phyloP scores from a whole-genome alignment of 2,888 invertebrate genomes.

The Drosophila yooni region DNA sequence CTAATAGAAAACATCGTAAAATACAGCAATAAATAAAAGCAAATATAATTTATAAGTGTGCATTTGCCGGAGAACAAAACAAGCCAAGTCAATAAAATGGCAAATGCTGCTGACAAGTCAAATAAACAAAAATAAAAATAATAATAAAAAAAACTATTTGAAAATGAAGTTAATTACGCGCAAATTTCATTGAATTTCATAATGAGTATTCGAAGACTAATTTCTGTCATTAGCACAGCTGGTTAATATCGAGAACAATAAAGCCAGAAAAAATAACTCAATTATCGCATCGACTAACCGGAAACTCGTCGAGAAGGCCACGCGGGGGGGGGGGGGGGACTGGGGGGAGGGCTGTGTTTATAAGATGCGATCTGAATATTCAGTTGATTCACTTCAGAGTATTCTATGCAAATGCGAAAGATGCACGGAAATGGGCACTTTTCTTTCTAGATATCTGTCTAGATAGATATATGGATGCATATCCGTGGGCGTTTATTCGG shows the following conservation, averaged over 20 bases:
- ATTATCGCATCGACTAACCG: conserved; percentile 45
- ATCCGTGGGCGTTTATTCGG: neutral
- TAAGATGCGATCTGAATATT: conserved; percentile 28
- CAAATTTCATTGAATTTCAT: conserved; percentile 25
- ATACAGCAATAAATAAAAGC: neutral
- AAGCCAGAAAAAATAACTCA: conserved; percentile 37
- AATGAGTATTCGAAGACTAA: conserved; percentile 33
- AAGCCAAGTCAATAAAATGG: neutral
- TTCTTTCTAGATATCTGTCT: neutral
- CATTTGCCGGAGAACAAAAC: neutral
- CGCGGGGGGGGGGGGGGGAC: too few species aligned
- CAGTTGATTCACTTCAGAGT: conserved; percentile 14
- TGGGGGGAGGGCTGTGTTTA: neutral
- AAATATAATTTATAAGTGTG: neutral
- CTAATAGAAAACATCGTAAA: neutral
- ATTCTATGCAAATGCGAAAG: conserved; percentile 24
- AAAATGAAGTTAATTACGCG: conserved; percentile 32
- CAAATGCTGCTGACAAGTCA: conserved; percentile 2
- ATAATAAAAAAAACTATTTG: neutral
- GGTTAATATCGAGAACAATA: conserved; percentile 27
- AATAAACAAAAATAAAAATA: conserved; percentile 13
- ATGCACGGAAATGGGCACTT: conserved; percentile 24
- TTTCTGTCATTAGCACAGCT: conserved; percentile 53
- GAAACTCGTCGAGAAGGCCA: conserved; percentile 23
- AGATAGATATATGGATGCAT: neutral